Conservation (phyloP, 2,888 invertebrate genomes). For the Gymnoscelis rufifasciata region DNA sequence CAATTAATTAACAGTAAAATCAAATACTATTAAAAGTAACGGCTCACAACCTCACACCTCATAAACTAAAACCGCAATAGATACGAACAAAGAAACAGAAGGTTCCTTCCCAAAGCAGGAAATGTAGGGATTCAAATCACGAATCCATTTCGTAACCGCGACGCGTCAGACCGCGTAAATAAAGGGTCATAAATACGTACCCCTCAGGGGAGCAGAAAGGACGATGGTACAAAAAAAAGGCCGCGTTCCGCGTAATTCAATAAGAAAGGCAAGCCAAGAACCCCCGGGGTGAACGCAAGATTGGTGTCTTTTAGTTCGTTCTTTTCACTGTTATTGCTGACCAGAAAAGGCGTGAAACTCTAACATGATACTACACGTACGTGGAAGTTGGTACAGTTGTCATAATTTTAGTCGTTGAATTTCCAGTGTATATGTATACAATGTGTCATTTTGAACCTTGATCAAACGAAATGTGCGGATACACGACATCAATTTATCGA, state of each 20-base stretch:
- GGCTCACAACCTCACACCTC: too few species aligned
- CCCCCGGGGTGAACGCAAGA: background rate
- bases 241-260: slow-evolving; percentile 57
- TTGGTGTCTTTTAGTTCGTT: slow-evolving; percentile 1
- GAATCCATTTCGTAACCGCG: slow-evolving; percentile 22
- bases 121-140: slow-evolving; percentile 17
- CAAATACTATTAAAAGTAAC: too few species aligned
- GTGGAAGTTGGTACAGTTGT: too few species aligned
- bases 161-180: slow-evolving; percentile 37
- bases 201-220: slow-evolving; percentile 21
- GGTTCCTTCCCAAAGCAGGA: background rate
- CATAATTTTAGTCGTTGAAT: too few species aligned
- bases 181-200: slow-evolving; percentile 44
- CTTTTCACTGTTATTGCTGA: background rate
- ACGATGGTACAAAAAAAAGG: slow-evolving; percentile 41
- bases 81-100: background rate
- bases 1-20: too few species aligned
- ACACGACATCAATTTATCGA: too few species aligned
- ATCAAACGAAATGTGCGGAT: too few species aligned
- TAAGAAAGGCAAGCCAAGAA: slow-evolving; percentile 49
- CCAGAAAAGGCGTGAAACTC: too few species aligned
- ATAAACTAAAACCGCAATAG: background rate
- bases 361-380: too few species aligned
- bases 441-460: too few species aligned
- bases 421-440: too few species aligned